Base-by-base conservation (phyloP, 2,113 vertebrate genomes). In the Muscicapa adusta region DNA sequence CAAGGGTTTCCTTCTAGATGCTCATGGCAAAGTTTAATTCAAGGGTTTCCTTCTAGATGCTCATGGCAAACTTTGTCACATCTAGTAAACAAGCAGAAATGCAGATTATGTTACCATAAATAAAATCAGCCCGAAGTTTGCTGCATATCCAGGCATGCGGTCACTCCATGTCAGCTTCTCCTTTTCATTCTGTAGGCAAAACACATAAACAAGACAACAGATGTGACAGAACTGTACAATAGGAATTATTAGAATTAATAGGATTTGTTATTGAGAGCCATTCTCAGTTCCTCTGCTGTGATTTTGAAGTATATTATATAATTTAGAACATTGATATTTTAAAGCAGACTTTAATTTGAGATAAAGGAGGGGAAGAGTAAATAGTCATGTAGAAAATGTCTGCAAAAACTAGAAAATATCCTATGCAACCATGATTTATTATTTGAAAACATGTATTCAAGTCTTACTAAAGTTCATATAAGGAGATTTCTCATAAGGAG, bases 91-190 rank as follows among this genome's bases (percentile, higher is more conserved):
- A 2, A 40, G 24, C 14, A 94, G 68, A 82, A 84, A 86, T 43
- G 13, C 5, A 76, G 60, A 40, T 68, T 40, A 34, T 77, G 71
- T 97, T 95, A 99, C 99, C 99, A 99, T 99, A 33, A 99, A 98
- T 65, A 99, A 98, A 92, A 99, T 98, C 75, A 99, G 98, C 66
- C 98, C 98, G 6, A 99, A 97, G 92, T 99, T 99, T 82, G 99
- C 98, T 95, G 99, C 96, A 84, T 98, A 99, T 85, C 99, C 99
- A 77, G 98, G 98, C 85, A 99, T 96, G 51, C 99, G 98, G 88
- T 99, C 99, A 91, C 95, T 98, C 98, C 99, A 98, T 8, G 97
- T 98, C 89, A 99, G 96, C 88, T 99, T 99, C 76, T 99, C 98
- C 71, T 98, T 98, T 91, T 98, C 98, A 85, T 94, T 94, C 98